phyloP scores from a whole-genome alignment of 2,113 vertebrate genomes.

The Rhea pennata region DNA sequence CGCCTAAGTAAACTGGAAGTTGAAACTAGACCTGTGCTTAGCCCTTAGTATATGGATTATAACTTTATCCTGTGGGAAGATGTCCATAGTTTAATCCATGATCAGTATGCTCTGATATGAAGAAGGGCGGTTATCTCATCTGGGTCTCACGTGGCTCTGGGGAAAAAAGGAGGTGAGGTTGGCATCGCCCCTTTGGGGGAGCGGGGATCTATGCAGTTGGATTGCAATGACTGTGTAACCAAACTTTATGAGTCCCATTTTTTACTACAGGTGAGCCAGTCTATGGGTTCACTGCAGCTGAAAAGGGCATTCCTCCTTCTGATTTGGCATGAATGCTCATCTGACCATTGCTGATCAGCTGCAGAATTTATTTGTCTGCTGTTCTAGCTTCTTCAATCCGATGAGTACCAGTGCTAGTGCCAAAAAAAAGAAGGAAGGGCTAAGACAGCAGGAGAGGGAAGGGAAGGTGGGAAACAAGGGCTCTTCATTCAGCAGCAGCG shows the following conservation, averaged over 20 bases:
- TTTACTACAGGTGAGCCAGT: neutral
- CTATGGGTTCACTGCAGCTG: neutral
- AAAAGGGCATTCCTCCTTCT: neutral
- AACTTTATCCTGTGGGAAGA: neutral
- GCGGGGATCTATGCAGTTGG: neutral
- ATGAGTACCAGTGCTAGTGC: neutral
- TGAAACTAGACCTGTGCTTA: neutral
- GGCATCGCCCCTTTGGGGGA: neutral
- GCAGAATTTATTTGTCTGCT: neutral
- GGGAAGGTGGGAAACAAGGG: neutral
- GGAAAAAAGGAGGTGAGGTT: neutral
- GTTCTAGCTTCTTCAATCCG: neutral
- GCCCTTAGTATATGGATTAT: neutral
- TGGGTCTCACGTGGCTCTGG: neutral
- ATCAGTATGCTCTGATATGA: neutral
- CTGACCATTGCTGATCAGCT: neutral
- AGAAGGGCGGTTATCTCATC: neutral
- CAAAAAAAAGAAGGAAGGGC: neutral
- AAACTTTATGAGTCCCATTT: neutral
- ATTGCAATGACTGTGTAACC: neutral
- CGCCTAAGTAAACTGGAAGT: neutral
- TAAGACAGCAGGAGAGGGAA: neutral
- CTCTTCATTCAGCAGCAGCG: neutral
- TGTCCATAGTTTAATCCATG: neutral
- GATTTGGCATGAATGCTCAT: neutral